A percentile compares a stretch with the other conserved stretches of the same genome.
Evolutionary conservation across 2,113 vertebrate genomes (phyloP).

Genomic region (Alouatta palliata): DNA sequence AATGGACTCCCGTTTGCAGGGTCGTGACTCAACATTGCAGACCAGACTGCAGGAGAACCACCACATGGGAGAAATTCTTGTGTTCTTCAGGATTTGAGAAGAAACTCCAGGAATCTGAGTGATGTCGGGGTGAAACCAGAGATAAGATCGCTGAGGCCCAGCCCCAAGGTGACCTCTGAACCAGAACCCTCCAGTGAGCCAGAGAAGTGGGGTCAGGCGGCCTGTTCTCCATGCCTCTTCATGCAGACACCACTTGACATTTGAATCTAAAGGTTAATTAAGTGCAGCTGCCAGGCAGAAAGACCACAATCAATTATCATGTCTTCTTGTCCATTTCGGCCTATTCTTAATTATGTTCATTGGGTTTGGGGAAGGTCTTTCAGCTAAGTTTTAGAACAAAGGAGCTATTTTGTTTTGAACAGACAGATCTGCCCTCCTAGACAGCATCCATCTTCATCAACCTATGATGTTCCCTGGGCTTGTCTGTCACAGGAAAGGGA

Average conservation of each 20-base stretch:
- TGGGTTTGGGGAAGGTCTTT: slow-evolving; percentile 78
- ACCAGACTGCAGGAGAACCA: background rate
- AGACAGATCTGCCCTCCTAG: background rate
- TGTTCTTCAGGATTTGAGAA: background rate
- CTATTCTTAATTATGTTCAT: slow-evolving; percentile 86
- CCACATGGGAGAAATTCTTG: rapidly evolving
- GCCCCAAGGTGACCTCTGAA: slow-evolving; percentile 33
- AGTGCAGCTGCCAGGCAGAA: slow-evolving; percentile 87
- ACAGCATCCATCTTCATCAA: background rate
- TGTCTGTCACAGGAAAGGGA: background rate
- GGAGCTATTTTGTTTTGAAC: slow-evolving; percentile 53
- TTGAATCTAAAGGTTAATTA: slow-evolving; percentile 92
- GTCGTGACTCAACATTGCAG: background rate
- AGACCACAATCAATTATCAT: slow-evolving; percentile 87
- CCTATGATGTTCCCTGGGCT: rapidly evolving
- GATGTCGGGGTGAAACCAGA: background rate
- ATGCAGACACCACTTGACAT: slow-evolving; percentile 85
- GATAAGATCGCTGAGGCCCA: background rate
- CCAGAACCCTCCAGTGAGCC: background rate
- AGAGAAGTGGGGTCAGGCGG: slow-evolving; percentile 10
- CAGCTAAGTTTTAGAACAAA: slow-evolving; percentile 67
- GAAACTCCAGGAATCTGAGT: background rate
- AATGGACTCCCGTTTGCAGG: background rate
- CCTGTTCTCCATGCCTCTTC: slow-evolving; percentile 72
- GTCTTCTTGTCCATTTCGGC: slow-evolving; percentile 82